A percentile compares a stretch with the other conserved stretches of the same genome.
Conservation (phyloP, 1,140 invertebrate genomes). For the Hetaerina americana region DNA sequence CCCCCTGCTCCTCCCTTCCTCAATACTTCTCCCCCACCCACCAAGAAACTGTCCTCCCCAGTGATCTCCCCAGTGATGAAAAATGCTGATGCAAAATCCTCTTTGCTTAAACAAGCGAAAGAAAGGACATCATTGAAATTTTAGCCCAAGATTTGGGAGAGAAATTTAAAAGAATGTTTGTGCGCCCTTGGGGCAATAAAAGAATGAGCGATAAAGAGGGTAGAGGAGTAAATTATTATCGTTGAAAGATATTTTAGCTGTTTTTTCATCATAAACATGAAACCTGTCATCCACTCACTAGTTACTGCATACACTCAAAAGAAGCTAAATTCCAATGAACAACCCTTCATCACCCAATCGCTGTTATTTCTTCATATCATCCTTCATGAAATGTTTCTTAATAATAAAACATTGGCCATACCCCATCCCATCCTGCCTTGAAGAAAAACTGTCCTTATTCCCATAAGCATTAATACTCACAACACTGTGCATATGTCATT, state of each 20-base stretch:
- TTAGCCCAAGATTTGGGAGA: too few species aligned
- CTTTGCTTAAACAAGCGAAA: too few species aligned
- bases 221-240: background rate
- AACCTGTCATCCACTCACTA: background rate
- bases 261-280: background rate
- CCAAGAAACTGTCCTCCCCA: too few species aligned
- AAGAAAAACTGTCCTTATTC: background rate
- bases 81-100: too few species aligned
- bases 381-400: background rate
- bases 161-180: too few species aligned
- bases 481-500: background rate
- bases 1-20: too few species aligned
- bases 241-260: background rate
- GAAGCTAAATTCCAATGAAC: background rate
- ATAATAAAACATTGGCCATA: background rate
- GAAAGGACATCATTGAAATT: too few species aligned
- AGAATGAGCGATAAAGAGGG: background rate
- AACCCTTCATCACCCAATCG: background rate
- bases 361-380: background rate
- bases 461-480: background rate
- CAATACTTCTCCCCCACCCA: too few species aligned
- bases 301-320: background rate
- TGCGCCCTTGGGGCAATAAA: too few species aligned
- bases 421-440: background rate
- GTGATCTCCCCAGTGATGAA: too few species aligned